Base-by-base conservation (phyloP, 2,888 invertebrate species). In the Willowsia nigromaculata region DNA sequence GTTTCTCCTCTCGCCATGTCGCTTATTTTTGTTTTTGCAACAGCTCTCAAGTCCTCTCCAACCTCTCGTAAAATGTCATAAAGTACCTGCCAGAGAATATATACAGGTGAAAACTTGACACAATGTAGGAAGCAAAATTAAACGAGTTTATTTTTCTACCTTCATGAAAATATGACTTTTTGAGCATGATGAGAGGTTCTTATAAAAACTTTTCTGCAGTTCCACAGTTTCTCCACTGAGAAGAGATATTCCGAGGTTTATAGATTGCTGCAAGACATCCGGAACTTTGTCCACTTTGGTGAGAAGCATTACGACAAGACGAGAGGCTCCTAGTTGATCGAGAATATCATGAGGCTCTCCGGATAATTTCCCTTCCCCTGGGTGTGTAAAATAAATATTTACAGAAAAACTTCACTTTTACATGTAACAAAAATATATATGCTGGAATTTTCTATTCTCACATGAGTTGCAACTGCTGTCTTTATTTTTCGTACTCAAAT, bases 1-100 rank as follows among this genome's bases (percentile, higher is more conserved):
- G 93, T 92, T 27, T 93, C 93, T 27, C 93, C 93, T 40, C 92
- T 80, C 2, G 93, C 92, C 89, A 93, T 93, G 68, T 93, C 93
- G 90, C 93, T 92, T 18, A 93, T 93, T 90, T 93, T 93, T 11
- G 93, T 92, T 76, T 92, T 93, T n/a, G 93, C 92, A 25, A 91
- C 93, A 0, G 91, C 91, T 76, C 92, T 85, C 50, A 93, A 92
- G 80, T 92, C 92, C 40, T 91, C 92, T 13, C 93, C 93, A 47
- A 92, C 93, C 85, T 92, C 91, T n/a, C 91, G 84, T n/a, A 93
- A 53, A 90, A 93, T 92, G 47, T 93, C 92, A 62, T 92, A 90
- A 2, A 92, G 50, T 27, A 92, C 92, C 93, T 93, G 30, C 11
- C n/a, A n/a, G n/a, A n/a, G n/a, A n/a, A n/a, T n/a, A n/a, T n/a